These are phyloP conservation scores for Drosophila borborema DNA, from an alignment of 2,888 invertebrate genomes.

Conservation along the genomic window DNA sequence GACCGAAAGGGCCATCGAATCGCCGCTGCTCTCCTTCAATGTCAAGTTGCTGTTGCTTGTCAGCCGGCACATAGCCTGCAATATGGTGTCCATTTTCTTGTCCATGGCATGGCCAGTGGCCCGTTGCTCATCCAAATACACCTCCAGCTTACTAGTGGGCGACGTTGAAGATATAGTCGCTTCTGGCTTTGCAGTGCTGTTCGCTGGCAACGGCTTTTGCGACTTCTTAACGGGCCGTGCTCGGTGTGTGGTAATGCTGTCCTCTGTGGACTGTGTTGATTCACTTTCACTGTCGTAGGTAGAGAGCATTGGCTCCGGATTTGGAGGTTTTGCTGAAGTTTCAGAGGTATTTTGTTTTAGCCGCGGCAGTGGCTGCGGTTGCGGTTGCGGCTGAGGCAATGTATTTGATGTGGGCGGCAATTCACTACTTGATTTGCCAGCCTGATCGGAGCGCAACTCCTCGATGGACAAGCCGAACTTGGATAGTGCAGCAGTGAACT, in stretches of 20 bases:
- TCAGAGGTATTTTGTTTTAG: background rate
- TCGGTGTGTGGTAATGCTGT: background rate
- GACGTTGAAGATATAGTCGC: background rate
- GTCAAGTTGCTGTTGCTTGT: background rate
- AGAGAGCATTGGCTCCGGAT: background rate
- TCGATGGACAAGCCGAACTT: slow-evolving; percentile 34
- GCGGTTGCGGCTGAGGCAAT: background rate
- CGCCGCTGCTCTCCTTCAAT: background rate
- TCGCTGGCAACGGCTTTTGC: background rate
- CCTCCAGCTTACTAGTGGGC: slow-evolving; percentile 23
- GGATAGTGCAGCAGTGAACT: slow-evolving; percentile 25
- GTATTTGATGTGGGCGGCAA: background rate
- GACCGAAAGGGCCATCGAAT: background rate
- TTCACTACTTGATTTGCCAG: background rate
- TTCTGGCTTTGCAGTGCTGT: background rate
- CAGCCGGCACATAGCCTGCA: slow-evolving; percentile 41
- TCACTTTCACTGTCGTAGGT: slow-evolving; percentile 35
- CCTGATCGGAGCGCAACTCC: background rate
- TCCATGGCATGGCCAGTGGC: slow-evolving; percentile 36
- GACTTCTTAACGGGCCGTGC: background rate
- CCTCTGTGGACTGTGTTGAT: slow-evolving; percentile 34
- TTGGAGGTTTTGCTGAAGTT: background rate
- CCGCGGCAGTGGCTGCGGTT: background rate
- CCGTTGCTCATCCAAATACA: slow-evolving; percentile 43
- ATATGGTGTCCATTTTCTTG: slow-evolving; percentile 51